Evolutionary conservation across 2,797 vertebrate species (phyloP), one percentile per base, ranked within the genome.

Genomic region (Lepus townsendii): DNA sequence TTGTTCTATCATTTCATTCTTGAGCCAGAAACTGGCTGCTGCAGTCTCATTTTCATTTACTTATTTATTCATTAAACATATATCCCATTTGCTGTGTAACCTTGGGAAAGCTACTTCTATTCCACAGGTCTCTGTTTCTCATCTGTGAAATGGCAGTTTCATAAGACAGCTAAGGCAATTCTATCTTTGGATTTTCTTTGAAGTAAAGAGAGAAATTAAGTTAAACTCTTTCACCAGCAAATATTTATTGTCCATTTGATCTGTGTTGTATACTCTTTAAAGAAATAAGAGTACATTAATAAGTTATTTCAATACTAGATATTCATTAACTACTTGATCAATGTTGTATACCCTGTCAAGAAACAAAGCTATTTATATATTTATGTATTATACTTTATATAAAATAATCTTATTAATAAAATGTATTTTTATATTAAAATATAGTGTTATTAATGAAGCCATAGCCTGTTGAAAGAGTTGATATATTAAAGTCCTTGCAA

Each of bases 191-290:
- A 4, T 57, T 71, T 85, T 73, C 54, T 83, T 85, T 77, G 85
- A 88, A 54, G 26, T 83, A 35, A 82, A 26, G 14, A 75, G 26
- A 95, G 65, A 76, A 66, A 35, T 22, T 76, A 66, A 50, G 12
- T 86, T 42, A 66, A 89, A 87, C 20, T 62, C 52, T 93, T 87
- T 66, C 7, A 94, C 73, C 24, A 47, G 26, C 12, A 80, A 20
- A 14, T 94, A 54, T 71, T 78, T 86, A 38, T 26, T 71, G 22
- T 52, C 54, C 4, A 27, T 7, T 88, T 69, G 3, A 24, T 76
- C 24, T 88, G 72, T 83, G 7, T 47, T 71, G 30, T 19, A 54
- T 0, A 54, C 3, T 84, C 11, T 87, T 9, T 32, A 87, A 71
- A 27, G 19, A 87, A 94, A 79, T 0, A 52, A 84, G 24, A 76